Evolutionary conservation across 2,888 invertebrate genomes (phyloP).

Genomic region (Trichacis sp.): DNA sequence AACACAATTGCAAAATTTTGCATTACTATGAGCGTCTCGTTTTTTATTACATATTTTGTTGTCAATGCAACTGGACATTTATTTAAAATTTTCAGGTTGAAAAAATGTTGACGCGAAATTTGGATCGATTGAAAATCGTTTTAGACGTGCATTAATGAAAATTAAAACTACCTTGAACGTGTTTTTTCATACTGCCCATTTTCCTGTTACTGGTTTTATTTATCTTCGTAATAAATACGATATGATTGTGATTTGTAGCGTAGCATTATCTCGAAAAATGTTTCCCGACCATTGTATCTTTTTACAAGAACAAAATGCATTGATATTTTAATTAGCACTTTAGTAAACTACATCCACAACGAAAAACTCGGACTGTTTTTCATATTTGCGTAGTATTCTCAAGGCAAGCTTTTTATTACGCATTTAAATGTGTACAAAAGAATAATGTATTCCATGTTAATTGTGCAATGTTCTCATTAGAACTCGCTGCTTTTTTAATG

Average conservation of each 20-base stretch:
- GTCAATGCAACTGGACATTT: too few species aligned
- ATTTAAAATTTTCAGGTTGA: too few species aligned
- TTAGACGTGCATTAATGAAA: conserved; percentile 17
- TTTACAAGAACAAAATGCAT: conserved; percentile 4
- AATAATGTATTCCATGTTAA: conserved; percentile 7
- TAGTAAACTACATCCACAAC: neutral
- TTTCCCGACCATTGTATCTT: conserved; percentile 3
- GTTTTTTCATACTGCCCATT: conserved; percentile 9
- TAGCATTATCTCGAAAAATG: neutral
- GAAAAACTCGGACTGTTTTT: conserved; percentile 1
- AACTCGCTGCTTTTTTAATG: neutral
- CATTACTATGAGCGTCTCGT: conserved; percentile 23
- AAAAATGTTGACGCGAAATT: neutral
- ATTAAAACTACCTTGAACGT: too few species aligned
- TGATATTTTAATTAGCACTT: conserved; percentile 2
- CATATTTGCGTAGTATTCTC: neutral
- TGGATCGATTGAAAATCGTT: neutral
- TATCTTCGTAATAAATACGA: neutral
- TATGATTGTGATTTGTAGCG: conserved; percentile 4
- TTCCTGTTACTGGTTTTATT: conserved; percentile 5
- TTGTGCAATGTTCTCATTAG: conserved; percentile 4
- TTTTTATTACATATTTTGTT: too few species aligned
- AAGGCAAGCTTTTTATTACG: conserved; percentile 8
- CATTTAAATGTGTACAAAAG: neutral
- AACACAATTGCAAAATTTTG: conserved; percentile 33